These are phyloP conservation scores for Elegia similella DNA, from an alignment of 2,888 invertebrate genomes.

Conservation along the genomic window DNA sequence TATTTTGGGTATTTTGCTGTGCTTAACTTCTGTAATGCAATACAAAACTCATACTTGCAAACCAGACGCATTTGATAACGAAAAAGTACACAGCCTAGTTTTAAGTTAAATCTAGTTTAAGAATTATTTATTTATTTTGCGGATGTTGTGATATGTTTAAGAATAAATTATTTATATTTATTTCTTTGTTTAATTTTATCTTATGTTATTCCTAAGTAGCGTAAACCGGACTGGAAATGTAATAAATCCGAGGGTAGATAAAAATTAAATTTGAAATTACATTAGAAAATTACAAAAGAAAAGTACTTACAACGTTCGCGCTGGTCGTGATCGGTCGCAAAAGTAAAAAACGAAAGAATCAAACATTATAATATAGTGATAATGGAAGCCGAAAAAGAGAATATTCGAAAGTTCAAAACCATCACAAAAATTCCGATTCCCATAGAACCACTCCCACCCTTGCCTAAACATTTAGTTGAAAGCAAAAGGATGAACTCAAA, in stretches of 20 bases:
- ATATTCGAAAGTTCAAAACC: constrained; percentile 31
- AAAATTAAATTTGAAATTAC: background rate
- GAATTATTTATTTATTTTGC: constrained; percentile 57
- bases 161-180: constrained; percentile 65
- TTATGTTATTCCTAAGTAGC: background rate
- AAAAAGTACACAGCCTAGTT: constrained; percentile 78
- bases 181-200: constrained; percentile 24
- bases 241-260: background rate
- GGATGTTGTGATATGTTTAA: constrained; percentile 64
- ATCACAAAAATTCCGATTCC: constrained; percentile 59
- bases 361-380: constrained; percentile 14
- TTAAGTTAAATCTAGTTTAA: constrained; percentile 50
- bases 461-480: constrained; percentile 47
- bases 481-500: constrained; percentile 23
- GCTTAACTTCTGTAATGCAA: constrained; percentile 36
- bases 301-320: constrained; percentile 40
- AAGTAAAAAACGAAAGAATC: constrained; percentile 3
- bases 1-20: constrained; percentile 17
- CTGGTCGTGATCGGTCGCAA: constrained; percentile 49
- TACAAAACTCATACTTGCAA: constrained; percentile 21
- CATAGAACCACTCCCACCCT: constrained; percentile 46
- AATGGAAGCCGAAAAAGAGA: constrained; percentile 56
- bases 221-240: background rate
- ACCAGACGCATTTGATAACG: constrained; percentile 81
- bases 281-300: background rate